Base-by-base conservation (phyloP, 2,113 vertebrate species). In the Trematomus loennbergii region DNA sequence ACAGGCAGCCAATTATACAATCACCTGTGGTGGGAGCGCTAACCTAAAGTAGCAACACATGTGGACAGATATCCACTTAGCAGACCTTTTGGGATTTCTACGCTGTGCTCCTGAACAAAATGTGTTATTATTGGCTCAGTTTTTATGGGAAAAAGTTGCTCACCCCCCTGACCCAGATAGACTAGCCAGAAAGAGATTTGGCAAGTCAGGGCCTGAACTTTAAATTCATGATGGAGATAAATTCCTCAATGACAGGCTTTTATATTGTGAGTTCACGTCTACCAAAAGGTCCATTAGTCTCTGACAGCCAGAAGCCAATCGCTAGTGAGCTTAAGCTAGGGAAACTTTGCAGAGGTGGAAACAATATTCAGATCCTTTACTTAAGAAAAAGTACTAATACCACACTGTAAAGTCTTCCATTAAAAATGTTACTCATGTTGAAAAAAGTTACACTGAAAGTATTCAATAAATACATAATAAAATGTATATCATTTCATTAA, bases 221-320 rank as follows among this genome's bases (percentile, higher is more conserved):
- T 17, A 25, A n/a, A 58, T 13, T 33, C 20, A 46, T 20, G 17
- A 18, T 64, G 2, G 22, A 55, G 25, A 58, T 62, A 5, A 48
- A 57, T 71, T 82, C 59, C 40, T 55, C 36, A 61, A 15, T 55
- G 54, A 49, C 20, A 50, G n/a, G 15, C 59, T 17, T 15, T 75
- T 70, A 54, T 72, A 64, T 55, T 62, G 33, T 49, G 43, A 50
- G 25, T 62, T 60, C 18, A 36, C 53, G 7, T 64, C 13, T 61
- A 58, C 64, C 64, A 72, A 49, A 1, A 33, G 7, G 49, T 67
- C 66, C 72, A 60, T 59, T 64, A 81, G 68, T 58, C 0, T 59
- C 45, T 18, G 5, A 29, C 53, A 66, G 48, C 12, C 75, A 57
- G 3, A 13, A 58, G 1, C n/a, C 15, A 33, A 46, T 6, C 54